A percentile compares a stretch with the other conserved stretches of the same genome.
phyloP scores from a whole-genome alignment of 2,797 vertebrate genomes.

The Melanotaenia boesemani region DNA sequence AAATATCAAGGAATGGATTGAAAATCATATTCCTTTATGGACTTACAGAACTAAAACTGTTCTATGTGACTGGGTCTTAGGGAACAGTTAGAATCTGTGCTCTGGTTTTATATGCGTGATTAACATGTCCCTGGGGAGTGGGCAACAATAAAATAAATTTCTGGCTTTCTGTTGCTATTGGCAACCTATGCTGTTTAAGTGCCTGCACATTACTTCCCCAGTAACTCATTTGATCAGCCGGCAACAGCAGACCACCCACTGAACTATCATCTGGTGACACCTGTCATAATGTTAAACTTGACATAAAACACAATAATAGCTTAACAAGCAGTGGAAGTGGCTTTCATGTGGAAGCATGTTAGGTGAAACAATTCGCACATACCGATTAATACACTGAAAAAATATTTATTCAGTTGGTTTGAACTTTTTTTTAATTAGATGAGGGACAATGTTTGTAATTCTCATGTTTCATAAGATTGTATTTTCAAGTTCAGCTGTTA shows the following conservation, averaged over 20 bases:
- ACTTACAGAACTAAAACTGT: not conserved
- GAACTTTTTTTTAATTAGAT: not conserved
- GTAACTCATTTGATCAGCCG: conserved; percentile 42
- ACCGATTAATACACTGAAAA: not conserved
- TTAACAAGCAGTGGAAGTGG: conserved; percentile 10
- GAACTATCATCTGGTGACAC: conserved; percentile 43
- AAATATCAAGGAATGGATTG: not conserved
- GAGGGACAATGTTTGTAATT: not conserved
- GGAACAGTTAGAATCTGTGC: conserved; percentile 14
- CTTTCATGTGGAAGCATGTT: not conserved
- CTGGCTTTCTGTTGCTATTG: conserved; percentile 72
- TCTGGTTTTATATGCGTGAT: conserved; percentile 50
- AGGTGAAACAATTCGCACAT: not conserved
- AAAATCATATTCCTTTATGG: not conserved
- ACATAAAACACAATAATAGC: conserved; percentile 27
- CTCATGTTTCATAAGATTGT: not conserved
- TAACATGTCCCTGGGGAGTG: conserved; percentile 51
- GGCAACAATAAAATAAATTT: conserved; percentile 60
- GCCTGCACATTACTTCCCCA: conserved; percentile 48
- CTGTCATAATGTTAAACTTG: conserved; percentile 49
- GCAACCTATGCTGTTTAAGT: conserved; percentile 52
- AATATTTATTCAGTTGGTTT: not conserved
- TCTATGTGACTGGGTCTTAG: not conserved
- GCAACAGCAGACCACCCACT: conserved; percentile 55
- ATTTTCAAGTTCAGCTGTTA: not conserved